A percentile compares a stretch with the other conserved stretches of the same genome.
Evolutionary conservation across 2,113 vertebrate genomes (phyloP).

Genomic region (Willisornis vidua): DNA sequence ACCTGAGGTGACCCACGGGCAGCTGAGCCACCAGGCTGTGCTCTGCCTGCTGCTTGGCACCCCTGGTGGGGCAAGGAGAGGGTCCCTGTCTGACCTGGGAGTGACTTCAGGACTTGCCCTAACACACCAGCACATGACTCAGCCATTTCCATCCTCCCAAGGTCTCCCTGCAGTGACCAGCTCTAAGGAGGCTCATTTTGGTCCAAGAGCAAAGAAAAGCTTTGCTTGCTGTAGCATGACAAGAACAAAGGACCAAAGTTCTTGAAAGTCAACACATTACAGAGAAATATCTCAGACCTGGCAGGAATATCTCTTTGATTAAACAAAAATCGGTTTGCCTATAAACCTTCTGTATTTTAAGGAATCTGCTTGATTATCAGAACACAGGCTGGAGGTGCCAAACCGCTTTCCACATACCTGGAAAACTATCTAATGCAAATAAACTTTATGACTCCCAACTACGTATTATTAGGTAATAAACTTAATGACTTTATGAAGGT

Average conservation of each 20-base stretch:
- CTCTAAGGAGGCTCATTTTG: not conserved
- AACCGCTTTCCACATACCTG: not conserved
- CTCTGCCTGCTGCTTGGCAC: not conserved
- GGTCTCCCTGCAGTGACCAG: not conserved
- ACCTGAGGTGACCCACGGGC: not conserved
- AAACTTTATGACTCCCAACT: not conserved
- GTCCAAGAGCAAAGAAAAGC: not conserved
- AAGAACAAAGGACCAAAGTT: conserved; percentile 35
- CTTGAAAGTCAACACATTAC: not conserved
- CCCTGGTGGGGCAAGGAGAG: not conserved
- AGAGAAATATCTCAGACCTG: not conserved
- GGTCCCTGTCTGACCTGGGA: not conserved
- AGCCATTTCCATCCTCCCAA: not conserved
- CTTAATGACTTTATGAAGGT: conserved; percentile 25
- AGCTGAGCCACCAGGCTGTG: not conserved
- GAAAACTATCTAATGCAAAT: not conserved
- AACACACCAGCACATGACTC: not conserved
- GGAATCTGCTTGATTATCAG: not conserved
- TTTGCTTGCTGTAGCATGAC: not conserved
- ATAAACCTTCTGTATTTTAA: not conserved
- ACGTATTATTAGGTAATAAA: not conserved
- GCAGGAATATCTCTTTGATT: not conserved
- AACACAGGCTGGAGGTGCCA: not conserved
- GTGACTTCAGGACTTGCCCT: not conserved
- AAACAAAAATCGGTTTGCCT: not conserved